Conservation (phyloP, 30 jellyfish, hydroid and myxozoan genomes). For the Hydra vulgaris region DNA sequence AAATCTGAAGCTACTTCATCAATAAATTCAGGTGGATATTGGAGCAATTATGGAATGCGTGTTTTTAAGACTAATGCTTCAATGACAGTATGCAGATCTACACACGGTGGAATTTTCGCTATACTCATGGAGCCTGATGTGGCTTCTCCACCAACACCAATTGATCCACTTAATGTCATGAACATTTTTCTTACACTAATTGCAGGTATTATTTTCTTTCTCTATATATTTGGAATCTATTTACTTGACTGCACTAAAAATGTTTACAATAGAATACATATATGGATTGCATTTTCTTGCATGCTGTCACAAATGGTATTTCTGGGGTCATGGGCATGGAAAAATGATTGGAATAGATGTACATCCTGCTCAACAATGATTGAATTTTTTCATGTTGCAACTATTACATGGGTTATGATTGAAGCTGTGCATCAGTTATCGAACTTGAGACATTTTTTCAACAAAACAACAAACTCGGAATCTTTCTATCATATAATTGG, state of each 20-base stretch:
- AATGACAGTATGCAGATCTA: slow-evolving; percentile 63
- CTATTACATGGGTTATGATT: slow-evolving; percentile 68
- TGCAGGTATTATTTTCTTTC: slow-evolving; percentile 31
- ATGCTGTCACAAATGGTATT: slow-evolving; percentile 49
- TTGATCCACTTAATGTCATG: slow-evolving; percentile 55
- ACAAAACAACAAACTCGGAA: slow-evolving; percentile 62
- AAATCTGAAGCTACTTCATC: slow-evolving; percentile 28
- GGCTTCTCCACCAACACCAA: slow-evolving; percentile 45
- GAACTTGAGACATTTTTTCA: slow-evolving; percentile 65
- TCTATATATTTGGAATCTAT: slow-evolving; percentile 48
- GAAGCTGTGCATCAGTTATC: slow-evolving; percentile 87
- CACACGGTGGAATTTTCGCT: slow-evolving; percentile 68
- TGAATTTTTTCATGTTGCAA: slow-evolving; percentile 65
- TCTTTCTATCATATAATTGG: slow-evolving; percentile 69
- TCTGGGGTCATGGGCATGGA: slow-evolving; percentile 34
- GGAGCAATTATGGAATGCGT: slow-evolving; percentile 80
- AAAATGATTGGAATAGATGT: slow-evolving; percentile 49
- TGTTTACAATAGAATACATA: slow-evolving; percentile 64
- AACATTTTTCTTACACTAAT: slow-evolving; percentile 40
- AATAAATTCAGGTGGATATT: slow-evolving; percentile 41
- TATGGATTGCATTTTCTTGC: slow-evolving; percentile 51
- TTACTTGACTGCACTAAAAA: slow-evolving; percentile 44
- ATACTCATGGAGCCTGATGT: slow-evolving; percentile 72
- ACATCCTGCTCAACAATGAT: slow-evolving; percentile 41
- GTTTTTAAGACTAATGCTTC: slow-evolving; percentile 55